Evolutionary conservation across 2,113 vertebrate genomes (phyloP).

Genomic region (Globicephala melas): DNA sequence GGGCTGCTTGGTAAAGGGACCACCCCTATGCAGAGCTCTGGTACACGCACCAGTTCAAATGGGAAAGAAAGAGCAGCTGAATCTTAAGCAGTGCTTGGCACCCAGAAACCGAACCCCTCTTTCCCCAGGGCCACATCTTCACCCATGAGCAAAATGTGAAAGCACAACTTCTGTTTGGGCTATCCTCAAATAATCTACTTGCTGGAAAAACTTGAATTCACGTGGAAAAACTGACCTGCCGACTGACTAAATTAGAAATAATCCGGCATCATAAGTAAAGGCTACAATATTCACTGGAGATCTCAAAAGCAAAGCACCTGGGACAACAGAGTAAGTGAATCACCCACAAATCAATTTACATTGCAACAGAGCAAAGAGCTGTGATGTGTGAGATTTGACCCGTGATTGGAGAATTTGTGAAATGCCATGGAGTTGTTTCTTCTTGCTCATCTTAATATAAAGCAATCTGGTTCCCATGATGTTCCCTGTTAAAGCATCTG

Average conservation of each 20-base stretch:
- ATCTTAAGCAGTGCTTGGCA: background rate
- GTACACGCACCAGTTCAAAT: background rate
- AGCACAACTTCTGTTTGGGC: background rate
- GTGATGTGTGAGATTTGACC: constrained; percentile 58
- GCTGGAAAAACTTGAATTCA: background rate
- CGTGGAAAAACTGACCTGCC: background rate
- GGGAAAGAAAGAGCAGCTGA: background rate
- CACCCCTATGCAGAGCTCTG: background rate
- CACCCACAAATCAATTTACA: constrained; percentile 68
- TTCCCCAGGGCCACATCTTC: background rate
- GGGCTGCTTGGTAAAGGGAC: background rate
- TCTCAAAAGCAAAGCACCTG: constrained; percentile 70
- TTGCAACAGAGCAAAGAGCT: constrained; percentile 70
- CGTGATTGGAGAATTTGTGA: constrained; percentile 74
- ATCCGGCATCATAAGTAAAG: constrained; percentile 48
- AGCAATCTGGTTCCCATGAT: constrained; percentile 58
- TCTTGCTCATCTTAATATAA: constrained; percentile 68
- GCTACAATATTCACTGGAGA: constrained; percentile 51
- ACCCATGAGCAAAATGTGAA: background rate
- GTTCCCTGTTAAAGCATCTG: constrained; percentile 72
- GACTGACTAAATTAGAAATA: constrained; percentile 46
- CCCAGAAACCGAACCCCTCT: background rate
- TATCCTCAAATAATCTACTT: background rate
- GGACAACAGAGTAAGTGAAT: constrained; percentile 70
- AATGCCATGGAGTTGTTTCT: constrained; percentile 69